Conservation (phyloP, 2,888 invertebrate genomes). For the Yponomeuta malinellus region DNA sequence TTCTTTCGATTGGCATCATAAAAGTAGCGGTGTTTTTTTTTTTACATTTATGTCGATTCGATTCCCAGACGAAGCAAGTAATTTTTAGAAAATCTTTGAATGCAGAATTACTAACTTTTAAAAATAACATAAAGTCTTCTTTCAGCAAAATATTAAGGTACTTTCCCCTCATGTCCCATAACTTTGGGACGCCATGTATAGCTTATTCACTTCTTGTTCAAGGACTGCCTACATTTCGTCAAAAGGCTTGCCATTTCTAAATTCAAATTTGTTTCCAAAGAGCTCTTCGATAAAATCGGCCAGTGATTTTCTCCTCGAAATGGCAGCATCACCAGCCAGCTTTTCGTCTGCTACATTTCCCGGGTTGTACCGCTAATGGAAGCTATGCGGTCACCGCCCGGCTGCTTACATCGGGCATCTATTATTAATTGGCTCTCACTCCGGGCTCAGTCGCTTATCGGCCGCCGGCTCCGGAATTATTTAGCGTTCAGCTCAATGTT, state of each 20-base stretch:
- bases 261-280: neutral
- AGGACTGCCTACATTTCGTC: neutral
- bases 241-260: neutral
- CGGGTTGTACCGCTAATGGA: constrained; percentile 12
- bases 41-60: too few relatives aligned
- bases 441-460: constrained; percentile 43
- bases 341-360: constrained; percentile 1
- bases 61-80: too few relatives aligned
- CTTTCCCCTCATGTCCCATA: too few relatives aligned
- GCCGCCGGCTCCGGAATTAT: constrained; percentile 32
- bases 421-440: neutral
- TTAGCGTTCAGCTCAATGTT: neutral
- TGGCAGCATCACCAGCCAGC: neutral
- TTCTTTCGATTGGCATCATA: too few relatives aligned
- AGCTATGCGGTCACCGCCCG: constrained; percentile 12
- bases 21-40: too few relatives aligned
- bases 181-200: too few relatives aligned
- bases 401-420: neutral
- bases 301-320: neutral
- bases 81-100: too few relatives aligned
- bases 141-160: too few relatives aligned
- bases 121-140: too few relatives aligned
- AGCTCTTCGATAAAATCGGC: neutral
- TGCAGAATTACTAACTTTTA: too few relatives aligned
- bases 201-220: too few relatives aligned